Base-by-base conservation (phyloP, 2,888 invertebrate species). In the Ferdinandea cuprea region DNA sequence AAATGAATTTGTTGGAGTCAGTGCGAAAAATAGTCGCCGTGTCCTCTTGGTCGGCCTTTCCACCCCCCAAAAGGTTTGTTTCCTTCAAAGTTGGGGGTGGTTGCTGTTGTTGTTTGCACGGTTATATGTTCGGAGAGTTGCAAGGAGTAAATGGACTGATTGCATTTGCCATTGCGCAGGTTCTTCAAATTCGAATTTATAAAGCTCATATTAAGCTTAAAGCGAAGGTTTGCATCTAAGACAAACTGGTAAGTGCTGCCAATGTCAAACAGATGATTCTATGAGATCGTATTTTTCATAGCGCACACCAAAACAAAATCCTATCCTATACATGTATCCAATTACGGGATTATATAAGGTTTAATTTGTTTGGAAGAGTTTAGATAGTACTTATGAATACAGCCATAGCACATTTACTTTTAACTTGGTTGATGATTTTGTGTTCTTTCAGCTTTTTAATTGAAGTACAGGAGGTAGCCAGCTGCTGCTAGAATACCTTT, bases 31-130 rank as follows among this genome's bases (percentile, higher is more conserved):
- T 59, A 79, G 72, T 73, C 73, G 56, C 52, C 54, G 42, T 40
- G 56, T 73, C 46, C 59, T 59, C 59, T 50, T 69, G 19, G 68
- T 61, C 69, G 68, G 80, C 69, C 68, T 80, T 80, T 80, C 69
- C 50, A 56, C 69, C 69, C 69, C 19, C n/a, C n/a, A n/a, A 48
- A 80, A 71, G 71, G 65, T 46, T 65, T 65, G 44, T 40, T 50
- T 69, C 32, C 63, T 37, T 37, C n/a, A n/a, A n/a, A n/a, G 46
- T 15, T 40, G n/a, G 19, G 50, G 56, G 50, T 37, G 63, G 58
- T 71, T 50, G 44, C 1, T 42, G 28, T 56, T 54, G 68, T 63
- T 76, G 76, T 54, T 72, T 44, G 40, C 30, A 21, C 13, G 1
- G 17, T 2, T 46, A 19, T 58, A n/a, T 40, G 15, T 56, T 58